These are phyloP conservation scores for Parauchenoglanis punctatus DNA, from an alignment of 2,797 vertebrate genomes.

Conservation along the genomic window DNA sequence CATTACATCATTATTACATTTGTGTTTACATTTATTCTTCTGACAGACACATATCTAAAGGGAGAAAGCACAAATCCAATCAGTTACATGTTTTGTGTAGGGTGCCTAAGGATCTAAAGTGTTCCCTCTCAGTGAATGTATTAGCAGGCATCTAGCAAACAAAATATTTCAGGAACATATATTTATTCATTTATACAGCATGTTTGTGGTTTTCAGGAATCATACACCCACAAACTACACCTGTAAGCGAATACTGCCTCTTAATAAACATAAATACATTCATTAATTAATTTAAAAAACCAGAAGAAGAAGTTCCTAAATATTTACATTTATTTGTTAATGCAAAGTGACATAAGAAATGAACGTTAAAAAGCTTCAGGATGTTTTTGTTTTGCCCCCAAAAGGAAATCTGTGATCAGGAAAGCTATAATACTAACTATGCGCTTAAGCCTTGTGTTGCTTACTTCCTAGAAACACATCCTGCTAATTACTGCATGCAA, in stretches of 20 bases:
- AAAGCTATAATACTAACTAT: neutral
- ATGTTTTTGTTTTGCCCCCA: no score
- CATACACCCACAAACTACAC: neutral
- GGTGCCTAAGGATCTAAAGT: no score
- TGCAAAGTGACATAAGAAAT: neutral
- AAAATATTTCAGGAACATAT: neutral
- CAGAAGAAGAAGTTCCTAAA: neutral
- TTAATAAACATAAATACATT: neutral
- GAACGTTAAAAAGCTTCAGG: neutral
- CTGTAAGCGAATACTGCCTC: neutral
- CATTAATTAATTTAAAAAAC: neutral
- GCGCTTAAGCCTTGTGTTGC: neutral
- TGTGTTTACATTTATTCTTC: neutral
- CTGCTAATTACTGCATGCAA: neutral
- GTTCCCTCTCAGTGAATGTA: neutral
- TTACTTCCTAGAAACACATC: constrained; percentile 15
- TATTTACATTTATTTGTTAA: neutral
- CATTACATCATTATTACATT: neutral
- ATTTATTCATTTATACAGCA: neutral
- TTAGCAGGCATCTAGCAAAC: neutral
- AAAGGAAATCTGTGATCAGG: neutral
- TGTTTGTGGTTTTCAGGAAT: neutral
- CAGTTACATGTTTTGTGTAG: neutral
- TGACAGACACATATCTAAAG: neutral
- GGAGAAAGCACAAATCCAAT: neutral